Base-by-base conservation (phyloP, 1,140 invertebrate species). In the Pseudoatta argentina region DNA sequence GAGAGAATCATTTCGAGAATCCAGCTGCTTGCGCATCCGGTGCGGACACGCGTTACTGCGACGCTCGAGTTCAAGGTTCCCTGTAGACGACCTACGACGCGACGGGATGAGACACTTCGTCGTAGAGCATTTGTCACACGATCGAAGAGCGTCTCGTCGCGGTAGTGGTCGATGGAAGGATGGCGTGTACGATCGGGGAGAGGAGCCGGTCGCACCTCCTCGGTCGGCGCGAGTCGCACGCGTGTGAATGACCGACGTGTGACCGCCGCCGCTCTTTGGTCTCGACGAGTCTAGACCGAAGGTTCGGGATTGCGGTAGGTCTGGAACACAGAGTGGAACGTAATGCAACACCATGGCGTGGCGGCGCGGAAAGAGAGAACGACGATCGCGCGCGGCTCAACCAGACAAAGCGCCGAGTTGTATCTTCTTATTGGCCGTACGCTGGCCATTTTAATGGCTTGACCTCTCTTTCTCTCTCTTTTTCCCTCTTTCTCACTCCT, bases 201-300 rank as follows among this genome's bases (percentile, higher is more conserved):
- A 57, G 53, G 8, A 39, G 61, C 24, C 27, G 63, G 10, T 66
- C 18, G 24, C 66, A 82, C 21, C 66, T 81, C 27, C 14, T 51
- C 77, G 57, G 34, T 73, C 77, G 51, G 27, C 44, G 73, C 66
- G 86, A 88, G 85, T 86, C 79, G 87, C 89, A 63, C 86, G 69
- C 83, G 91, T 92, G 91, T 92, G 91, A 92, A 92, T 91, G 91
- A 92, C 91, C 91, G 91, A 92, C 91, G 91, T 92, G 91, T 86
- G 91, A 92, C 88, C 89, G 91, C 64, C 79, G 82, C 63, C 48
- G 77, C 10, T 86, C 67, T 64, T 85, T 83, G 81, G 81, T 87
- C 75, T 66, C 87, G 81, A 86, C 88, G 87, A 88, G 89, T 91
- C 85, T 89, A 90, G 87, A 91, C 81, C 89, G 86, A 91, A 92